Evolutionary conservation across 2,113 vertebrate species (phyloP).

Genomic region (Myiagra hebetior): DNA sequence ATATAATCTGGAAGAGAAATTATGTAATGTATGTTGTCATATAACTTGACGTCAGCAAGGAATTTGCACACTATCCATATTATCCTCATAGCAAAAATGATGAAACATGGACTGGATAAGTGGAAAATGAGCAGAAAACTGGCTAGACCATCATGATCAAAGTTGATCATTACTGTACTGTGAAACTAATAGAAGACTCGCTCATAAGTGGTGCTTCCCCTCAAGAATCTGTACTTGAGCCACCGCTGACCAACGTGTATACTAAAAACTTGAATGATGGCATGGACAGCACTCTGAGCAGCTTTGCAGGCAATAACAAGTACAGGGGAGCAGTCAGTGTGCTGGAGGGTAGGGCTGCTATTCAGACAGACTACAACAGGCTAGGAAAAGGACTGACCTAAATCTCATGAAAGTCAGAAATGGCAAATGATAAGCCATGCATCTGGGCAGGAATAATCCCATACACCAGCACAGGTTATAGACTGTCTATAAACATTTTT

Average conservation of each 20-base stretch:
- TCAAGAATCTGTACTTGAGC: background rate
- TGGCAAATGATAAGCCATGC: background rate
- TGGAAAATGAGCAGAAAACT: background rate
- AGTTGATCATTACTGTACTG: background rate
- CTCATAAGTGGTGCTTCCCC: background rate
- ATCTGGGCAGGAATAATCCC: background rate
- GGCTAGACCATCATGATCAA: rapidly evolving
- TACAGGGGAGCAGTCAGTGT: background rate
- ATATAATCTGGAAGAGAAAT: background rate
- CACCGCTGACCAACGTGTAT: background rate
- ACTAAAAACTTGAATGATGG: background rate
- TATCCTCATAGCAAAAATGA: background rate
- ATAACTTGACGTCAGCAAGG: background rate
- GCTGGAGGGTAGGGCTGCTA: background rate
- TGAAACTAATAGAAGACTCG: background rate
- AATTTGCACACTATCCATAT: background rate
- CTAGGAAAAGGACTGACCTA: background rate
- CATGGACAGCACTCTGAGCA: background rate
- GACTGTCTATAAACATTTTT: background rate
- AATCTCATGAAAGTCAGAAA: background rate
- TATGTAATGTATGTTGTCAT: rapidly evolving
- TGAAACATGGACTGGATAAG: background rate
- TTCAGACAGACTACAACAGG: rapidly evolving
- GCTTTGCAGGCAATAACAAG: background rate
- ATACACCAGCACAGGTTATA: background rate